These are phyloP conservation scores for Pseudomyrmex flavicornis DNA, from an alignment of 1,140 invertebrate species.

Conservation along the genomic window DNA sequence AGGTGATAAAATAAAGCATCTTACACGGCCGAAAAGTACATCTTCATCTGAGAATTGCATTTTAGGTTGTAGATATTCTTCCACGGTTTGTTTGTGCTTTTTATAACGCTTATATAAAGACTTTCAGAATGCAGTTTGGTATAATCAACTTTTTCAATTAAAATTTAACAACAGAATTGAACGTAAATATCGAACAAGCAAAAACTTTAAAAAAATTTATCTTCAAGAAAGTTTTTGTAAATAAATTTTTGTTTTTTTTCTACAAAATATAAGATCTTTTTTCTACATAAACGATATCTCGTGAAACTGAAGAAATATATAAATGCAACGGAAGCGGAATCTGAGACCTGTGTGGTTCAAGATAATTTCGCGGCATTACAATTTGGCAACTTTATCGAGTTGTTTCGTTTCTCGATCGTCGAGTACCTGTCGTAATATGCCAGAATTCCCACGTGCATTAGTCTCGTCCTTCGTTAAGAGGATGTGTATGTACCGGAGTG, in stretches of 20 bases:
- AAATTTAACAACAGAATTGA: slow-evolving; percentile 14
- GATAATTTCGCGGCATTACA: slow-evolving; percentile 62
- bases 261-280: background rate
- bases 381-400: slow-evolving; percentile 65
- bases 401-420: slow-evolving; percentile 58
- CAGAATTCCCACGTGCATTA: slow-evolving; percentile 73
- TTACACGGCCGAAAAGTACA: slow-evolving; percentile 36
- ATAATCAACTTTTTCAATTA: background rate
- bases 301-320: no score
- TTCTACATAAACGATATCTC: background rate
- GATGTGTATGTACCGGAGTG: slow-evolving; percentile 53
- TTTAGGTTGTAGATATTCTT: background rate
- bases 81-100: background rate
- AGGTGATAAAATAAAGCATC: slow-evolving; percentile 54
- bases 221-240: background rate
- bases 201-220: background rate
- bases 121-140: background rate
- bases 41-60: slow-evolving; percentile 40
- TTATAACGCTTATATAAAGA: background rate
- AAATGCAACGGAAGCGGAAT: background rate
- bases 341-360: slow-evolving; percentile 41
- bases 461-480: slow-evolving; percentile 63
- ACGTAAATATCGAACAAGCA: background rate
- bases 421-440: slow-evolving; percentile 66
- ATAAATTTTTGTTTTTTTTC: background rate